These are phyloP conservation scores for Hipposideros armiger DNA, from an alignment of 2,113 vertebrate species.

Conservation along the genomic window DNA sequence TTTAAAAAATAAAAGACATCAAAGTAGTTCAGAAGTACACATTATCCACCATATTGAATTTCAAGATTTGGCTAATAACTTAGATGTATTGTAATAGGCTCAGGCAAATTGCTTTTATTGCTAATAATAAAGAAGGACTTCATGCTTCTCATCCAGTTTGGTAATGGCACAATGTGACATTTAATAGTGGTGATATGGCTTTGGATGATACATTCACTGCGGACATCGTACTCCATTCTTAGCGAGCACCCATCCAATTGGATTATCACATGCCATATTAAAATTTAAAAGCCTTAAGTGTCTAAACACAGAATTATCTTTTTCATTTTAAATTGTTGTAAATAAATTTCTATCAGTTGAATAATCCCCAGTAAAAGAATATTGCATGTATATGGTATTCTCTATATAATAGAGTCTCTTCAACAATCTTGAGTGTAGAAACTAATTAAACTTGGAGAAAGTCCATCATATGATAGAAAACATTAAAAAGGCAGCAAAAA, in stretches of 20 bases:
- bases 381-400: neutral
- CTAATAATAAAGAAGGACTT: constrained; percentile 57
- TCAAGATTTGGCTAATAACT: constrained; percentile 82
- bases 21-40: constrained; percentile 77
- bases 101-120: constrained; percentile 73
- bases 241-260: neutral
- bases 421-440: neutral
- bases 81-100: constrained; percentile 65
- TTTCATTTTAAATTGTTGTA: constrained; percentile 51
- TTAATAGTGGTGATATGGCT: neutral
- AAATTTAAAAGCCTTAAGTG: constrained; percentile 53
- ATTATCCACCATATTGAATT: constrained; percentile 78
- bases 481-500: neutral
- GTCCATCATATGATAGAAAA: neutral
- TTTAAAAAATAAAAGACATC: constrained; percentile 72
- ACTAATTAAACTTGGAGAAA: constrained; percentile 33
- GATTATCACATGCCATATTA: neutral
- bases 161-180: constrained; percentile 17
- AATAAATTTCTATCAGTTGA: constrained; percentile 40
- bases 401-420: neutral
- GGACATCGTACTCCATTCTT: neutral
- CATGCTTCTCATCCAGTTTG: constrained; percentile 12
- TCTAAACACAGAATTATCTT: constrained; percentile 38
- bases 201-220: constrained; percentile 52
- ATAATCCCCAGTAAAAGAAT: constrained; percentile 14